Percentiles rank a stretch among this genome's conserved stretches.
These are phyloP conservation scores for Bergia puertoricense DNA, from an alignment of 92 coral and sea anemone species.

Conservation along the genomic window DNA sequence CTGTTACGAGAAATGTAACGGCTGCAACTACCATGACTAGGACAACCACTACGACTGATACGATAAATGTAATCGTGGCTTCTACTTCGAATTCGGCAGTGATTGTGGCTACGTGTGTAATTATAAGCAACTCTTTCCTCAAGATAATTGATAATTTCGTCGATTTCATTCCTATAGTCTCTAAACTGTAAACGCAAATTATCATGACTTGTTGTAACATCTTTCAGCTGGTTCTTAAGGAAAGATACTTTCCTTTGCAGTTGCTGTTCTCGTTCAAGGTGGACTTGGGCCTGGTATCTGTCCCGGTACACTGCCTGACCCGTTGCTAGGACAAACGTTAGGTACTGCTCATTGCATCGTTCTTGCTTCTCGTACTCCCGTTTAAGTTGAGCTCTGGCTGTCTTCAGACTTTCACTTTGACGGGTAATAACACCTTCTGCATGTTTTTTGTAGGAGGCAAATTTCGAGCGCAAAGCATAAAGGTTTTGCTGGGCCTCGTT, in stretches of 20 bases:
- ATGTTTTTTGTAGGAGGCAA: not conserved
- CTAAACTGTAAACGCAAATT: not conserved
- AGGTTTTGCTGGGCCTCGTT: not conserved
- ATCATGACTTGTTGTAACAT: not conserved
- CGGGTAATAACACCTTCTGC: not conserved
- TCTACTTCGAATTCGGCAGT: not conserved
- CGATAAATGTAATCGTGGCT: not conserved
- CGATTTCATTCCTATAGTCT: constrained; percentile 8
- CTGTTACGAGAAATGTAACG: not conserved
- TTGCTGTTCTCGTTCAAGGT: not conserved
- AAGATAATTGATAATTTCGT: not conserved
- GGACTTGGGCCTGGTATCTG: not conserved
- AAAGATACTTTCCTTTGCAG: not conserved
- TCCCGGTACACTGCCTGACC: not conserved
- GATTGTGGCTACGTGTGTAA: not conserved
- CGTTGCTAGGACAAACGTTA: not conserved
- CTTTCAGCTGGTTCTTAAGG: not conserved
- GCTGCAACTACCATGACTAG: not conserved
- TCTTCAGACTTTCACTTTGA: not conserved
- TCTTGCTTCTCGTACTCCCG: not conserved
- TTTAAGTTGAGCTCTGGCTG: not conserved
- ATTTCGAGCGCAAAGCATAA: not conserved
- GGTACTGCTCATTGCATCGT: not conserved
- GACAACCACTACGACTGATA: not conserved
- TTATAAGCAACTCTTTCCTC: not conserved